Base-by-base conservation (phyloP, 2,888 invertebrate species). In the Diadegma fenestrale region DNA sequence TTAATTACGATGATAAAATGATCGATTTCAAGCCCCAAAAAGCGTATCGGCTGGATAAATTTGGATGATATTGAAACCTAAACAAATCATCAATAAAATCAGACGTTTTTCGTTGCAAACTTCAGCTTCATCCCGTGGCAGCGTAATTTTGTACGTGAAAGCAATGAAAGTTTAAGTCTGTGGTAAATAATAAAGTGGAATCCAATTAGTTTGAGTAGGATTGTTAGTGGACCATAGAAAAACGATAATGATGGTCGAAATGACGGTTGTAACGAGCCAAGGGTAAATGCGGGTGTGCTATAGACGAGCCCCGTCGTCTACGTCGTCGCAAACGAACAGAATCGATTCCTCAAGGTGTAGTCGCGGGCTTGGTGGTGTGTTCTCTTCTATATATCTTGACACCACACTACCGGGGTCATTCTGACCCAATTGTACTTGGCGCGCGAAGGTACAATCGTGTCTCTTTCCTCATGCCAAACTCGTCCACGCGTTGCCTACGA, bases 391-490 rank as follows among this genome's bases (percentile, higher is more conserved):
- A 66, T 26, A 69, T 41, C 61, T 19, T 54, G 61, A 71, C 68
- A 41, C 69, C 43, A 45, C 81, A 73, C 72, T 73, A 78, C 76
- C 85, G 87, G 85, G 87, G 85, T 87, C 82, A 82, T 83, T 85
- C 82, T 85, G 87, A 87, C 85, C 85, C 87, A 82, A 85, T 87
- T 87, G 85, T 82, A 80, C 80, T 87, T 85, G 87, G 87, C 85
- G 80, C 85, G 73, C 64, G 72, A 64, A 63, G 54, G 72, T 64
- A 84, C 77, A 30, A 43, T 41, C 48, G 14, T 22, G 64, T 79
- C 19, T 79, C 19, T 41, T 77, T 73, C 66, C 85, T 82, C 82
- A 68, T 86, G 82, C 85, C 85, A 86, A 82, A 86, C 77, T 82
- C 79, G 63, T 63, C 61, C 30, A 22, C 61, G 48, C 61, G 48